Percentiles rank a stretch among this genome's conserved stretches.
Conservation (phyloP, 2,888 invertebrate genomes). For the Metellina segmentata region DNA sequence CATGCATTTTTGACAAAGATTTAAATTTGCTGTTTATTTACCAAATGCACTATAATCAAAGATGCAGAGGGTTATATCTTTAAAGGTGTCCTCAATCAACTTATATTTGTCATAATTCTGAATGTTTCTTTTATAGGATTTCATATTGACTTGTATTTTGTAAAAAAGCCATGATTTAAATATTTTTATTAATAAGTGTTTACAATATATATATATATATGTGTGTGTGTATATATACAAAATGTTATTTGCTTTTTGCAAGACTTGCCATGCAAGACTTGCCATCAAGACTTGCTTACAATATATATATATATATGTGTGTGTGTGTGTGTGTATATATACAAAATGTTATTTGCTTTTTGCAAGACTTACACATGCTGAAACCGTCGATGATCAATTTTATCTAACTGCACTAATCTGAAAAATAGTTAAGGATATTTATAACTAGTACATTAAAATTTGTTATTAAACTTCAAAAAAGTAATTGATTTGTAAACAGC, state of each 20-base stretch:
- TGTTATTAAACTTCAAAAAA: too few relatives aligned
- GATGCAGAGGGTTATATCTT: too few relatives aligned
- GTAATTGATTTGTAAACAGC: too few relatives aligned
- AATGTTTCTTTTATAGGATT: too few relatives aligned
- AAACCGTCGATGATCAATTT: conserved; percentile 88
- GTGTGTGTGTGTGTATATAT: too few relatives aligned
- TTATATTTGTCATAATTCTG: neutral
- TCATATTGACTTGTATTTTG: too few relatives aligned
- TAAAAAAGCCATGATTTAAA: neutral
- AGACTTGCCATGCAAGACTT: conserved; percentile 53
- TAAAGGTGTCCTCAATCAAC: too few relatives aligned
- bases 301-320: too few relatives aligned
- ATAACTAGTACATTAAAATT: too few relatives aligned
- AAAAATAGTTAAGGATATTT: conserved; percentile 20
- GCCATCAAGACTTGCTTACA: too few relatives aligned
- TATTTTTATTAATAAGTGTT: neutral
- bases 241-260: neutral
- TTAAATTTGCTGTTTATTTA: too few relatives aligned
- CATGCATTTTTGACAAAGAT: neutral
- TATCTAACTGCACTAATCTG: conserved; percentile 91
- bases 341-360: neutral
- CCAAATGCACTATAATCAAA: neutral
- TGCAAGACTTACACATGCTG: conserved; percentile 70
- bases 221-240: neutral
- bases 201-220: too few relatives aligned